A percentile compares a stretch with the other conserved stretches of the same genome.
Conservation (phyloP, 2,888 invertebrate genomes). For the Noctua janthe region DNA sequence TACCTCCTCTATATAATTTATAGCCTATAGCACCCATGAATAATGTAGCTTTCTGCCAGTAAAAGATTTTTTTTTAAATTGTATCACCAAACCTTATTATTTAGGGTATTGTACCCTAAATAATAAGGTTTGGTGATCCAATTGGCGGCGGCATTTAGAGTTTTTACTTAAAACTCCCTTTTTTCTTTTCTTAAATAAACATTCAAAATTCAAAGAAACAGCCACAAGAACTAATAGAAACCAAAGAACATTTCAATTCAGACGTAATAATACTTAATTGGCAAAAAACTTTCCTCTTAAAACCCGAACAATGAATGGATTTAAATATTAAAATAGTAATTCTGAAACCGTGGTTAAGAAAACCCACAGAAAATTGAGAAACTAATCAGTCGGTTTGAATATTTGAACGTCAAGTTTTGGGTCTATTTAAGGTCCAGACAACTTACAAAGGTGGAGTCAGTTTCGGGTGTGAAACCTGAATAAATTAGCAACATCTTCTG, state of each 20-base stretch:
- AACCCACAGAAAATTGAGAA: constrained; percentile 23
- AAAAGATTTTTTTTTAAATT: no score
- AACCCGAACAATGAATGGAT: constrained; percentile 31
- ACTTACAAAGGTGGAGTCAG: not conserved
- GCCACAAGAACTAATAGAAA: not conserved
- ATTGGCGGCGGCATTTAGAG: no score
- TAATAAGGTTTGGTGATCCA: no score
- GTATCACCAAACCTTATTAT: no score
- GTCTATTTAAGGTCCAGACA: not conserved
- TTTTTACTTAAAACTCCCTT: no score
- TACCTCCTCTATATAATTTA: no score
- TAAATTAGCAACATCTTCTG: not conserved
- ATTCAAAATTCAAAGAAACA: constrained; percentile 2
- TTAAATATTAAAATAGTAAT: constrained; percentile 54
- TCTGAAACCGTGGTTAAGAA: constrained; percentile 15
- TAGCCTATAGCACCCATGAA: no score
- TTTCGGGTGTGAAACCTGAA: not conserved
- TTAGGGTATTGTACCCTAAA: no score
- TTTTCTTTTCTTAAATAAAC: not conserved
- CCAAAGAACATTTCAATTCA: constrained; percentile 6
- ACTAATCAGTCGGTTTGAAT: constrained; percentile 47
- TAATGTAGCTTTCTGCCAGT: no score
- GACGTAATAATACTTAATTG: constrained; percentile 1
- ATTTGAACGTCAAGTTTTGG: constrained; percentile 39
- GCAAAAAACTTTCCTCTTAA: constrained; percentile 15